These are phyloP conservation scores for Anguilla rostrata DNA, from an alignment of 2,113 vertebrate genomes.

Conservation along the genomic window DNA sequence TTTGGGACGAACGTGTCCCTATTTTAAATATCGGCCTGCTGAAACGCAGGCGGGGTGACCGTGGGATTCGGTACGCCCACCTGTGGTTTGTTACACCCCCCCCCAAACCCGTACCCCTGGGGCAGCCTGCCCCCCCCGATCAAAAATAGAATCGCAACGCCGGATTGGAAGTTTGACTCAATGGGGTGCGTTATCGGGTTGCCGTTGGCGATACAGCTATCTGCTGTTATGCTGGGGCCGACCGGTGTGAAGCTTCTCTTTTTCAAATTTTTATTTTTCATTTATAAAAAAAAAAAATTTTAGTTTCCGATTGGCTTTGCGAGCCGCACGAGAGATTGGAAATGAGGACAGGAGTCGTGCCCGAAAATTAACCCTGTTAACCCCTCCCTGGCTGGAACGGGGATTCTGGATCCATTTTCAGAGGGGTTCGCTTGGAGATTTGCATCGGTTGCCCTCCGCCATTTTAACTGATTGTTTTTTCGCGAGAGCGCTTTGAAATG, in stretches of 20 bases:
- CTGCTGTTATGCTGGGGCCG: neutral
- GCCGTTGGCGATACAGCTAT: neutral
- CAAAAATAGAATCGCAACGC: neutral
- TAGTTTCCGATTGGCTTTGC: too few species aligned
- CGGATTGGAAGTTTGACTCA: neutral
- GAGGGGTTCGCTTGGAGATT: neutral
- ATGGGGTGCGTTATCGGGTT: neutral
- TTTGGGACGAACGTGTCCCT: neutral
- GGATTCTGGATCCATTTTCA: neutral
- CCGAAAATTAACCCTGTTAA: neutral
- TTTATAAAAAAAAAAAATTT: too few species aligned
- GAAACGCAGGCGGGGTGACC: neutral
- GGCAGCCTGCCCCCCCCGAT: neutral
- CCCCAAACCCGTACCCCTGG: neutral
- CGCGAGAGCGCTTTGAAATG: neutral
- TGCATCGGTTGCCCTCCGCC: neutral
- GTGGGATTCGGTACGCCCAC: constrained; percentile 2
- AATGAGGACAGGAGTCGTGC: neutral
- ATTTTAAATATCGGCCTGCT: neutral
- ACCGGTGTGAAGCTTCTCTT: neutral
- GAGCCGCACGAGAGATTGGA: neutral
- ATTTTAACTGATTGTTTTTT: neutral
- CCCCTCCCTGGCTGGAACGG: neutral
- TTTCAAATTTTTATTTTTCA: neutral
- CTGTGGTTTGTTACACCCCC: neutral